Conservation (phyloP, 1,140 invertebrate species). For the Papilio aristodemus region DNA sequence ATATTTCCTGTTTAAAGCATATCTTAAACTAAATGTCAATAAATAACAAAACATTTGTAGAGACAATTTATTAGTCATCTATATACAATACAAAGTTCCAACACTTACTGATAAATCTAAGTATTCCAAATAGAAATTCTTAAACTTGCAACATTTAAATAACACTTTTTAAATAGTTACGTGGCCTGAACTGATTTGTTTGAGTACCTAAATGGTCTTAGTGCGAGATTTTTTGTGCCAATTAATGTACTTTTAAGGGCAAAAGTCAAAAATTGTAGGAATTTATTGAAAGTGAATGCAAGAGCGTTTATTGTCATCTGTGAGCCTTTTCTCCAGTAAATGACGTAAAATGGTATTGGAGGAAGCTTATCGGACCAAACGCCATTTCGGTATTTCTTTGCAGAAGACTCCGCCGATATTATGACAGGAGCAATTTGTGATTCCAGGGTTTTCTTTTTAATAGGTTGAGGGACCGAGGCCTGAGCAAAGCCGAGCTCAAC, state of each 20-base stretch:
- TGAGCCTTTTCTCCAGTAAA: constrained; percentile 69
- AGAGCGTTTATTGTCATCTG: constrained; percentile 48
- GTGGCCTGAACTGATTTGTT: constrained; percentile 61
- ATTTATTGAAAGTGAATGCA: constrained; percentile 50
- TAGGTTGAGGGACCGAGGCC: constrained; percentile 56
- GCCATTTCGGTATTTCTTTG: constrained; percentile 66
- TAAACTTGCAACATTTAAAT: background rate
- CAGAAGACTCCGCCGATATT: constrained; percentile 61
- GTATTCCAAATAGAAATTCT: background rate
- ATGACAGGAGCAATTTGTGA: constrained; percentile 63
- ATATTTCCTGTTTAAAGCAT: too few species aligned
- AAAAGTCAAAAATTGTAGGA: constrained; percentile 51
- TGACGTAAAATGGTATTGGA: constrained; percentile 60
- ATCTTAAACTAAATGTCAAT: constrained; percentile 16
- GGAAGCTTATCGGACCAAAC: constrained; percentile 69
- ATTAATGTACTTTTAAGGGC: constrained; percentile 58
- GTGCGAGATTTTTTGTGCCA: constrained; percentile 59
- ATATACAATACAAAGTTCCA: constrained; percentile 42
- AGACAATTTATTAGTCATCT: constrained; percentile 59
- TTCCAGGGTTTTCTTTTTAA: constrained; percentile 70
- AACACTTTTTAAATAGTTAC: constrained; percentile 39
- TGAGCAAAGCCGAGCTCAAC: constrained; percentile 74
- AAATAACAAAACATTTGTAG: constrained; percentile 37
- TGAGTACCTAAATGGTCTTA: constrained; percentile 53
- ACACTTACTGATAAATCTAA: constrained; percentile 12